These are phyloP conservation scores for Brachyrhaphis roseni DNA, from an alignment of 2,797 vertebrate genomes.

Conservation along the genomic window DNA sequence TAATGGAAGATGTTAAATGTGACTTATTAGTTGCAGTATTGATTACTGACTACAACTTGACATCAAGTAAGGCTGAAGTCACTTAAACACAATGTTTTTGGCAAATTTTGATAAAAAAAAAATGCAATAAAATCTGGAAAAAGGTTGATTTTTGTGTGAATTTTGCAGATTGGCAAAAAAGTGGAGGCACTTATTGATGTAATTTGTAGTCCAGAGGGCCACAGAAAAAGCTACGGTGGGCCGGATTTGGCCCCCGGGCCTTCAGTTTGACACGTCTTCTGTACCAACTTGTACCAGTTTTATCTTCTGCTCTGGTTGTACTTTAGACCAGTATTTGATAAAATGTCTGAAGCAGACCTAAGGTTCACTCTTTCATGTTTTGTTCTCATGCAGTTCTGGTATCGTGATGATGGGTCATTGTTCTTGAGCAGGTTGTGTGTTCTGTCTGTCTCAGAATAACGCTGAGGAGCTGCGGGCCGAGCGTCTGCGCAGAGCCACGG, in stretches of 20 bases:
- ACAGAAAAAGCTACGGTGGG: too few relatives aligned
- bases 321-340: neutral
- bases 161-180: too few relatives aligned
- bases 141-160: too few relatives aligned
- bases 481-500: slow-evolving; percentile 88
- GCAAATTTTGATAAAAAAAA: too few relatives aligned
- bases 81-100: too few relatives aligned
- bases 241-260: too few relatives aligned
- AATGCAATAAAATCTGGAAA: too few relatives aligned
- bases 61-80: too few relatives aligned
- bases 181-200: too few relatives aligned
- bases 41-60: too few relatives aligned
- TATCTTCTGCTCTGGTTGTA: slow-evolving; percentile 35
- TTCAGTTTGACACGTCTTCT: neutral
- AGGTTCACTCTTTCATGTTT: neutral
- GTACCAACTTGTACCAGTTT: slow-evolving; percentile 44
- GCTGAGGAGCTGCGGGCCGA: slow-evolving; percentile 90
- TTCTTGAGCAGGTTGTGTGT: neutral
- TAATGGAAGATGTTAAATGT: neutral
- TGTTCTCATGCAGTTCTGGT: neutral
- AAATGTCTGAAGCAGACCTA: neutral
- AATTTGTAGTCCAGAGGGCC: too few relatives aligned
- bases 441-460: slow-evolving; percentile 81
- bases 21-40: too few relatives aligned
- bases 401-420: neutral